A percentile compares a stretch with the other conserved stretches of the same genome.
Conservation (phyloP, 2,113 vertebrate species). For the Pipa parva region DNA sequence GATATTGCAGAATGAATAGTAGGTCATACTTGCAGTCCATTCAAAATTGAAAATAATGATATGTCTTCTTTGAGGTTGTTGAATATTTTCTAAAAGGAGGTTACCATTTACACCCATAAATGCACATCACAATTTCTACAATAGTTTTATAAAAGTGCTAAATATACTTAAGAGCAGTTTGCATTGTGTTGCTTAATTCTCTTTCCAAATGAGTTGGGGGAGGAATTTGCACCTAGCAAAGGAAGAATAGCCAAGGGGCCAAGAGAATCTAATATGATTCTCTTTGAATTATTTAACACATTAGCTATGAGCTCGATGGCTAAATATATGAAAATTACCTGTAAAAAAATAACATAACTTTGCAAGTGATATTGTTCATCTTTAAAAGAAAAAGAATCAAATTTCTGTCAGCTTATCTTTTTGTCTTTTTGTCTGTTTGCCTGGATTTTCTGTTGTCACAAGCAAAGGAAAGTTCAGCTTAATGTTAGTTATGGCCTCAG, state of each 20-base stretch:
- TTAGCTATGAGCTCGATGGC: conserved; percentile 42
- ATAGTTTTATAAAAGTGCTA: conserved; percentile 22
- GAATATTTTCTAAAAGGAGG: conserved; percentile 2
- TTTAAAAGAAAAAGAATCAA: conserved; percentile 26
- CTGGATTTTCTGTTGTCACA: too few species aligned
- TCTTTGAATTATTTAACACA: conserved; percentile 43
- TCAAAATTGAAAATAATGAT: neutral
- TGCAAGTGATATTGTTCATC: conserved; percentile 37
- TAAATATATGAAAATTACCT: conserved; percentile 43
- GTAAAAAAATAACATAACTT: conserved; percentile 38
- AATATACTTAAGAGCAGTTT: conserved; percentile 25
- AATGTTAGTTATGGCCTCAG: too few species aligned
- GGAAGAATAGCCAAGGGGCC: conserved; percentile 37
- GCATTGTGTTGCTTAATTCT: conserved; percentile 8
- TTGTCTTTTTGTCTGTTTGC: too few species aligned
- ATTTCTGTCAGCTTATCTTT: neutral
- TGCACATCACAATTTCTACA: conserved; percentile 11
- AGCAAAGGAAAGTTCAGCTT: too few species aligned
- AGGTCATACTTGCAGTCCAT: neutral
- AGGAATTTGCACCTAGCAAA: conserved; percentile 27
- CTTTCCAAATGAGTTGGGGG: conserved; percentile 16
- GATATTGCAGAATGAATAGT: too few species aligned
- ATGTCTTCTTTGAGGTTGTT: neutral
- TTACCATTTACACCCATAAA: conserved; percentile 21
- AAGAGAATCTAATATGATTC: conserved; percentile 40